Evolutionary conservation across 1,140 invertebrate genomes (phyloP).

Genomic region (Tenebrio molitor): DNA sequence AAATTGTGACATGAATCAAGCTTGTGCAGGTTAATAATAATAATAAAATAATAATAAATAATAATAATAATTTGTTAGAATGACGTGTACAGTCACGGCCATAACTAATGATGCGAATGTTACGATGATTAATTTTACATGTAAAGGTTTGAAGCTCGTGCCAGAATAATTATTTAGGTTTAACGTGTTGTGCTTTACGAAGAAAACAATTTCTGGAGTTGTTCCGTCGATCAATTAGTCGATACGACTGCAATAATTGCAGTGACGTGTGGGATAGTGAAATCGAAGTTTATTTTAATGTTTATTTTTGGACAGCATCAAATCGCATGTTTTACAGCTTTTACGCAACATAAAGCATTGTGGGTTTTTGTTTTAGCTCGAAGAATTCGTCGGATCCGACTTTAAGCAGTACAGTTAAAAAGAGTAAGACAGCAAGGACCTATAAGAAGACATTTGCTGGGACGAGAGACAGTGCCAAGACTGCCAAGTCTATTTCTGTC

Average conservation of each 20-base stretch:
- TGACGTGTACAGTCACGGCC: conserved; percentile 8
- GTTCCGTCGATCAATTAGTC: no score
- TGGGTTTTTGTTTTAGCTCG: conserved; percentile 20
- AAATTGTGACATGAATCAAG: no score
- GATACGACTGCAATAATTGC: neutral
- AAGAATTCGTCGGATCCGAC: conserved; percentile 18
- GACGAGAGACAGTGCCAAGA: conserved; percentile 58
- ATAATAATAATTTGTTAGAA: neutral
- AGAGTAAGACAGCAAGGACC: conserved; percentile 30
- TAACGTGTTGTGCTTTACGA: neutral
- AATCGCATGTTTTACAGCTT: conserved; percentile 8
- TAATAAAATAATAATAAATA: conserved; percentile 2
- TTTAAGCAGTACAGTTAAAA: conserved; percentile 4
- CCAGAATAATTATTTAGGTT: neutral
- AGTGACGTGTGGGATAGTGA: conserved; percentile 6
- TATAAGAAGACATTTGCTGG: conserved; percentile 37
- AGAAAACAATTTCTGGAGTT: neutral
- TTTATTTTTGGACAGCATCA: conserved; percentile 30
- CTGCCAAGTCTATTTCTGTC: conserved; percentile 63
- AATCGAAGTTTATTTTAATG: conserved; percentile 32
- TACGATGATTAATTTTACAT: conserved; percentile 4
- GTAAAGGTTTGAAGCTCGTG: neutral
- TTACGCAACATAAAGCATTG: conserved; percentile 37
- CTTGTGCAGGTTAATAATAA: no score
- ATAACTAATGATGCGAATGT: conserved; percentile 5